Base-by-base conservation (phyloP, 2,113 vertebrate species). In the Chaenogobius annularis region DNA sequence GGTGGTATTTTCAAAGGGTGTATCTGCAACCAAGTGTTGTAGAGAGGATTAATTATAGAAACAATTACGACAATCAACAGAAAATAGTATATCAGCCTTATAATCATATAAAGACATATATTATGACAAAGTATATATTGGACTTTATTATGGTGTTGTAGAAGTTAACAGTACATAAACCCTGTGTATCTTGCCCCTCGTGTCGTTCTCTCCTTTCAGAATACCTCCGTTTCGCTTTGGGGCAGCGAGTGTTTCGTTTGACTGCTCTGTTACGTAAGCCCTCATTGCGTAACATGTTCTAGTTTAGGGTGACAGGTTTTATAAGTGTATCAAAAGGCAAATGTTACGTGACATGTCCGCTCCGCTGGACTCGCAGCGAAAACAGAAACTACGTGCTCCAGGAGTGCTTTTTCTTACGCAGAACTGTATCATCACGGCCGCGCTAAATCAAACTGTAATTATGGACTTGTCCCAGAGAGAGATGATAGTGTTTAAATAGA, bases 381-480 rank as follows among this genome's bases (percentile, higher is more conserved):
- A 56, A 4, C 55, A 56, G 11, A 26, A 26, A 58, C 11, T 58
- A 20, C 22, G 55, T 14, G 55, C 55, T 5, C 3, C 20, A 12
- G 20, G 20, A 56, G 20, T 56, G 55, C 23, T 58, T 23, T n/a
- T 26, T 26, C 13, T 58, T 58, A 26, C 54, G 22, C 20, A 22
- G 22, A 23, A 11, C 55, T 26, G 55, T 58, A 14, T 58, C n/a
- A 58, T 26, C 12, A 14, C 55, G 22, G 55, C 13, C 1, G 23
- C 14, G 55, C 55, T 58, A 58, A 58, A 58, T 58, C 55, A 58
- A 58, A 58, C 55, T 26, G 11, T 58, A 58, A 58, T 58, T 58
- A 58, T 58, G 55, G 22, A 58, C 55, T 58, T 23, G 55, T 58
- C 55, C 22, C 55, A 6, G 3, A 55, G 54, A 56, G 11, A 11